Percentiles rank a stretch among this genome's conserved stretches.
phyloP scores from a whole-genome alignment of 2,888 invertebrate species.

The Aproaerema taeniolella region DNA sequence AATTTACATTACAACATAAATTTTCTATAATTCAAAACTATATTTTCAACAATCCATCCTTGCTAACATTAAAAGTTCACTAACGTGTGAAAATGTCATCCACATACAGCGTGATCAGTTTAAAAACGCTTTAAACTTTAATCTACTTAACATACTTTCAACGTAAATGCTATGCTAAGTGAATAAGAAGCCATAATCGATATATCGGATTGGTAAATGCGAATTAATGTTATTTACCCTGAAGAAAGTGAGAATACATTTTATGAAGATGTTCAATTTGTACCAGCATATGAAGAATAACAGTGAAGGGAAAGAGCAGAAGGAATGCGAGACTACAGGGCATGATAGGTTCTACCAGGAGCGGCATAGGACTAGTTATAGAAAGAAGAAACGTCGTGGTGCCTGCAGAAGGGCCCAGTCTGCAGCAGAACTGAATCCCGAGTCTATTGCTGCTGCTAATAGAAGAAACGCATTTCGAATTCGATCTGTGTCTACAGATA shows the following conservation, averaged over 20 bases:
- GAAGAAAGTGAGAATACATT: conserved; percentile 31
- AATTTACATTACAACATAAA: neutral
- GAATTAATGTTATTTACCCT: conserved; percentile 42
- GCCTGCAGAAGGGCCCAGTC: conserved; percentile 82
- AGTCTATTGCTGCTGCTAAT: conserved; percentile 79
- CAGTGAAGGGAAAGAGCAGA: conserved; percentile 71
- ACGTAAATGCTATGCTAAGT: conserved; percentile 1
- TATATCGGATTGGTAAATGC: neutral
- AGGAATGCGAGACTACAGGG: conserved; percentile 82
- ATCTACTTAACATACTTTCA: conserved; percentile 5
- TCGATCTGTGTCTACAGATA: conserved; percentile 81
- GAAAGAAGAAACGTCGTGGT: conserved; percentile 74
- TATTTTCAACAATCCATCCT: no score
- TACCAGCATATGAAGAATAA: conserved; percentile 83
- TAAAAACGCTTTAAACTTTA: no score
- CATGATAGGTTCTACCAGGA: conserved; percentile 89
- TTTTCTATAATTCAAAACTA: no score
- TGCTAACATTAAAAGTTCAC: neutral
- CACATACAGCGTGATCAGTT: no score
- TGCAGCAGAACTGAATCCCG: conserved; percentile 81
- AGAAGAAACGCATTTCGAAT: conserved; percentile 79
- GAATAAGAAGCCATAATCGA: conserved; percentile 8
- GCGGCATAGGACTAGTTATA: conserved; percentile 68
- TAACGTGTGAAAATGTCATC: no score
- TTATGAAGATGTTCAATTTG: conserved; percentile 83